Conservation (phyloP, 2,113 vertebrate genomes). For the Phainopepla nitens region DNA sequence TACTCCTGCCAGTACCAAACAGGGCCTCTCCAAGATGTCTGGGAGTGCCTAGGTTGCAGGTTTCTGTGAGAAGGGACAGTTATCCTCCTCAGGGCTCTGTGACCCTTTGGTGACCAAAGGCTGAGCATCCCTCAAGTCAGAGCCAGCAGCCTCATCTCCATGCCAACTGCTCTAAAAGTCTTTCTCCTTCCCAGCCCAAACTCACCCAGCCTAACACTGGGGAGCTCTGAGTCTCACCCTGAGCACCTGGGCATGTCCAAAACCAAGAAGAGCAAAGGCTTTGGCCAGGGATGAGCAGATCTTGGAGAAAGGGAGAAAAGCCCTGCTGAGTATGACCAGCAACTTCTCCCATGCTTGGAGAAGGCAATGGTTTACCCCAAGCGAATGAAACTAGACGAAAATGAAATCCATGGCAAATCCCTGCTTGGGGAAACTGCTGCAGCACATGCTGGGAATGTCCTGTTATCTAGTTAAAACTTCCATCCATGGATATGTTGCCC, state of each 20-base stretch:
- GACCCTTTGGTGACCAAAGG: not conserved
- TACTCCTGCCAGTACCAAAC: fast-evolving
- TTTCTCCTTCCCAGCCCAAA: not conserved
- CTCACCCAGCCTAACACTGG: too few relatives aligned
- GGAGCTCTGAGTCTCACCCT: not conserved
- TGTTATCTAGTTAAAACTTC: not conserved
- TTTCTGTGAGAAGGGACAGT: not conserved
- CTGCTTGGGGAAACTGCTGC: not conserved
- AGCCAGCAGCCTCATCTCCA: not conserved
- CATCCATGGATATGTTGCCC: not conserved
- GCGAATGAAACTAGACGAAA: not conserved
- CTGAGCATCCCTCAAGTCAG: fast-evolving
- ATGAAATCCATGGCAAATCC: not conserved
- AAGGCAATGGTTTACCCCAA: not conserved
- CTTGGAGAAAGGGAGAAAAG: not conserved
- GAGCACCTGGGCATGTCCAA: not conserved
- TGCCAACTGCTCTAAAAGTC: not conserved
- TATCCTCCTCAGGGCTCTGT: not conserved
- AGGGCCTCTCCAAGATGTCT: not conserved
- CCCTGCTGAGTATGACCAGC: not conserved
- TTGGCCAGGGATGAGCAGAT: not conserved
- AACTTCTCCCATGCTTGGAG: not conserved
- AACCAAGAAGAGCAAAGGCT: not conserved
- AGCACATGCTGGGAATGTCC: not conserved
- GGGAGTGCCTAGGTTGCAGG: not conserved